Conservation (phyloP, 2,888 invertebrate species). For the Toxonevra muliebris region DNA sequence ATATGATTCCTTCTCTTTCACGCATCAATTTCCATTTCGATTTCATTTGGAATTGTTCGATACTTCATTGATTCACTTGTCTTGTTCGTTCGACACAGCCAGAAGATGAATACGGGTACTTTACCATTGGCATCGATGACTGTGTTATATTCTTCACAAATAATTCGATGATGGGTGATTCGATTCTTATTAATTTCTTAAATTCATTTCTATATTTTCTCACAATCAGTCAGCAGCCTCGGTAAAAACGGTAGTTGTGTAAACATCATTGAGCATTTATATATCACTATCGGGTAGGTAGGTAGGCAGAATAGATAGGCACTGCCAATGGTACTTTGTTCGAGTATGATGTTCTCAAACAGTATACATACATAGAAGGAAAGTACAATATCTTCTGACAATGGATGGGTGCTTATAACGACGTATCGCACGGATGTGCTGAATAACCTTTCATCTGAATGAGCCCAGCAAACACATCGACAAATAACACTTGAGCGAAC, state of each 20-base stretch:
- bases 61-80: neutral
- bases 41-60: too few species aligned
- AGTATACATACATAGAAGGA: constrained; percentile 6
- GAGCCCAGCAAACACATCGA: constrained; percentile 15
- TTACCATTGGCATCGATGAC: neutral
- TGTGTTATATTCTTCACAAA: constrained; percentile 3
- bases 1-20: too few species aligned
- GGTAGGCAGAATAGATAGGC: neutral
- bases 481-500: constrained; percentile 19
- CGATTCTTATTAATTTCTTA: constrained; percentile 17
- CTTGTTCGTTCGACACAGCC: constrained; percentile 4
- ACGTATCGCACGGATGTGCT: constrained; percentile 13
- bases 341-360: constrained; percentile 12
- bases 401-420: constrained; percentile 4
- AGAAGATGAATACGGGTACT: neutral
- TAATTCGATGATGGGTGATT: too few species aligned
- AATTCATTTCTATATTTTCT: constrained; percentile 18
- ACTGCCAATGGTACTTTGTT: constrained; percentile 4
- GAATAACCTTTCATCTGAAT: constrained; percentile 19
- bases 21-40: too few species aligned
- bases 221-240: constrained; percentile 20
- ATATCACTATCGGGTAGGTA: neutral
- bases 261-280: constrained; percentile 24
- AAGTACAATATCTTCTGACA: neutral
- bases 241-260: constrained; percentile 21